These are phyloP conservation scores for Dinocampus coccinellae DNA, from an alignment of 2,888 invertebrate species.

Conservation along the genomic window DNA sequence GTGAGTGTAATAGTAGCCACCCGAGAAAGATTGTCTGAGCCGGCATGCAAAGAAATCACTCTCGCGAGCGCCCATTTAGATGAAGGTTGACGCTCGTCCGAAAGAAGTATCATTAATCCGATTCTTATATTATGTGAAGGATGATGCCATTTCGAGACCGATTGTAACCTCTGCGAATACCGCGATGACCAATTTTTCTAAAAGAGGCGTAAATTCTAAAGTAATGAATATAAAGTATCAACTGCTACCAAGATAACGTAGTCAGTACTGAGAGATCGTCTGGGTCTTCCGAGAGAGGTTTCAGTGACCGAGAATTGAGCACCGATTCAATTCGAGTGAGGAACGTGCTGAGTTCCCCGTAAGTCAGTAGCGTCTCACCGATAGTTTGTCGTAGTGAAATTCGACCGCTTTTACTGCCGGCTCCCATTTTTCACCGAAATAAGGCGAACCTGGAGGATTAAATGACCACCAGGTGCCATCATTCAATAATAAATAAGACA, in stretches of 20 bases:
- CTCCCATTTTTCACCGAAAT: slow-evolving; percentile 51
- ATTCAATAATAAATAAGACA: neutral
- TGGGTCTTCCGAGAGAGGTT: slow-evolving; percentile 43
- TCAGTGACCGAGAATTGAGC: slow-evolving; percentile 46
- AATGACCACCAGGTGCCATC: slow-evolving; percentile 24
- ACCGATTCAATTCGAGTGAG: slow-evolving; percentile 44
- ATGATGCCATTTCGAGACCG: slow-evolving; percentile 32
- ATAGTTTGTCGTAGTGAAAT: slow-evolving; percentile 40
- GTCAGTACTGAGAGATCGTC: slow-evolving; percentile 44
- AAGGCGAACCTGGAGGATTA: slow-evolving; percentile 36
- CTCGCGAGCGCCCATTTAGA: slow-evolving; percentile 45
- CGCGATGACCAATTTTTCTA: slow-evolving; percentile 29
- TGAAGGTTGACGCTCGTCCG: slow-evolving; percentile 41
- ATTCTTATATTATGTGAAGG: slow-evolving; percentile 5
- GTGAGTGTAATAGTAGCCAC: slow-evolving; percentile 42
- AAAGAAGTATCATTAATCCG: slow-evolving; percentile 32
- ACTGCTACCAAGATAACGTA: slow-evolving; percentile 29
- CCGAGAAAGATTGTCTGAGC: slow-evolving; percentile 42
- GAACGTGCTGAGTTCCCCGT: slow-evolving; percentile 47
- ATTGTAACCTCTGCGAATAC: slow-evolving; percentile 19
- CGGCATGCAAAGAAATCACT: slow-evolving; percentile 39
- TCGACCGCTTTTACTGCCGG: slow-evolving; percentile 48
- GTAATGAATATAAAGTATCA: too few relatives aligned
- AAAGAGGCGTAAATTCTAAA: slow-evolving; percentile 17
- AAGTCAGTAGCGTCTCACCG: slow-evolving; percentile 39